Conservation (phyloP, 1,140 invertebrate genomes). For the Drepana arcuata region DNA sequence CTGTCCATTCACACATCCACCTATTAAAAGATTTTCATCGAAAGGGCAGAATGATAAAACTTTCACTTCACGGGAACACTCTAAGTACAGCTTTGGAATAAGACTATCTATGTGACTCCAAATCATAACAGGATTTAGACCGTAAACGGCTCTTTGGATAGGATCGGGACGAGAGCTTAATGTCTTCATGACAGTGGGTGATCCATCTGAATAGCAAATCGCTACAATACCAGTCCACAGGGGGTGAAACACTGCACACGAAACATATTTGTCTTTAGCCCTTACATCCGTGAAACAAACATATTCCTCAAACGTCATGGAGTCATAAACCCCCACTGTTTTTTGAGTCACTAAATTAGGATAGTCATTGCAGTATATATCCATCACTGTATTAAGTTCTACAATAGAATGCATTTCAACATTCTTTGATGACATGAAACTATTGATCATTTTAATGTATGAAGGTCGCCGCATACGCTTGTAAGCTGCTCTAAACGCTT, state of each 20-base stretch:
- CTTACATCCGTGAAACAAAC: constrained; percentile 76
- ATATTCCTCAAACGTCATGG: constrained; percentile 72
- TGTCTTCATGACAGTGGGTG: constrained; percentile 51
- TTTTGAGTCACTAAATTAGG: constrained; percentile 64
- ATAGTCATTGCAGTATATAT: constrained; percentile 79
- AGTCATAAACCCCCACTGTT: constrained; percentile 38
- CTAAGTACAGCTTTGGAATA: constrained; percentile 79
- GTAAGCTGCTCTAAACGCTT: constrained; percentile 36
- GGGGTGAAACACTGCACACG: constrained; percentile 79
- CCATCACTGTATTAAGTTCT: constrained; percentile 74
- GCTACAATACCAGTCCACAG: constrained; percentile 77
- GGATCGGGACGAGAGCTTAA: constrained; percentile 48
- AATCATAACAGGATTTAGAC: constrained; percentile 77
- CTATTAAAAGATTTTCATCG: constrained; percentile 78
- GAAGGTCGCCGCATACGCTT: constrained; percentile 45
- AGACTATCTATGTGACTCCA: constrained; percentile 82
- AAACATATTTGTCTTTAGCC: constrained; percentile 76
- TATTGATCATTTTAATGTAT: constrained; percentile 48
- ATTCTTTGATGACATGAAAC: constrained; percentile 28
- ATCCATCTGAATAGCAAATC: constrained; percentile 74
- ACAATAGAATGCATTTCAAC: constrained; percentile 56
- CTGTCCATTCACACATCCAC: constrained; percentile 82
- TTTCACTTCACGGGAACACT: constrained; percentile 77
- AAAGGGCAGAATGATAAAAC: constrained; percentile 78
- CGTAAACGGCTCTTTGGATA: constrained; percentile 69